A percentile compares a stretch with the other conserved stretches of the same genome.
Conservation (phyloP, 2,888 invertebrate genomes). For the Diarsia rubi region DNA sequence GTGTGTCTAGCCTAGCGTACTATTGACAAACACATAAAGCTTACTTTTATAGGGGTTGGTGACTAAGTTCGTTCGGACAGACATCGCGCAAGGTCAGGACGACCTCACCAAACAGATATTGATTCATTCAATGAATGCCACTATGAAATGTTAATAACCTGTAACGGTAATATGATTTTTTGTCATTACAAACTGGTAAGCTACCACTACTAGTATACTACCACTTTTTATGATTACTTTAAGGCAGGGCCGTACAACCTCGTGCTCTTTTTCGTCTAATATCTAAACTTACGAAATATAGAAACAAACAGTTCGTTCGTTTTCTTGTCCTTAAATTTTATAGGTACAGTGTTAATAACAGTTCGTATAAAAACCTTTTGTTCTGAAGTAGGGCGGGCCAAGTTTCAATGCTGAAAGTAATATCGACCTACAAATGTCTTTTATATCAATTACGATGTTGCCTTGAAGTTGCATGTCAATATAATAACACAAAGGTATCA, state of each 20-base stretch:
- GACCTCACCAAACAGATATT: constrained; percentile 63
- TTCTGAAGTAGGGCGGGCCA: constrained; percentile 70
- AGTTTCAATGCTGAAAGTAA: constrained; percentile 66
- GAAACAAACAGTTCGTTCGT: constrained; percentile 40
- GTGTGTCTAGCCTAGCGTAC: constrained; percentile 50
- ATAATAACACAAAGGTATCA: constrained; percentile 65
- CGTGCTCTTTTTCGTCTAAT: constrained; percentile 56
- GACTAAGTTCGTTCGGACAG: constrained; percentile 47
- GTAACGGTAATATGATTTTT: constrained; percentile 51
- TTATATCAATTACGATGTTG: constrained; percentile 57
- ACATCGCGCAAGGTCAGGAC: constrained; percentile 56
- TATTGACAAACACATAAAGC: constrained; percentile 64
- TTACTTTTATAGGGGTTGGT: constrained; percentile 52
- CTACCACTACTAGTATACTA: constrained; percentile 19
- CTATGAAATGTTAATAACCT: constrained; percentile 56
- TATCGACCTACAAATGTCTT: constrained; percentile 66
- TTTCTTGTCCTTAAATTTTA: constrained; percentile 50
- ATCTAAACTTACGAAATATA: constrained; percentile 42
- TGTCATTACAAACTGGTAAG: constrained; percentile 26
- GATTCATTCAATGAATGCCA: constrained; percentile 51
- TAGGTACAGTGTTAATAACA: constrained; percentile 44
- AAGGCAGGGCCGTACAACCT: constrained; percentile 46
- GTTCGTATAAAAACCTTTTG: constrained; percentile 58
- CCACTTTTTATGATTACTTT: constrained; percentile 35
- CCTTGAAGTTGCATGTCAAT: constrained; percentile 66